Conservation (phyloP, 2,888 invertebrate species). For the Coecobrya sp. region DNA sequence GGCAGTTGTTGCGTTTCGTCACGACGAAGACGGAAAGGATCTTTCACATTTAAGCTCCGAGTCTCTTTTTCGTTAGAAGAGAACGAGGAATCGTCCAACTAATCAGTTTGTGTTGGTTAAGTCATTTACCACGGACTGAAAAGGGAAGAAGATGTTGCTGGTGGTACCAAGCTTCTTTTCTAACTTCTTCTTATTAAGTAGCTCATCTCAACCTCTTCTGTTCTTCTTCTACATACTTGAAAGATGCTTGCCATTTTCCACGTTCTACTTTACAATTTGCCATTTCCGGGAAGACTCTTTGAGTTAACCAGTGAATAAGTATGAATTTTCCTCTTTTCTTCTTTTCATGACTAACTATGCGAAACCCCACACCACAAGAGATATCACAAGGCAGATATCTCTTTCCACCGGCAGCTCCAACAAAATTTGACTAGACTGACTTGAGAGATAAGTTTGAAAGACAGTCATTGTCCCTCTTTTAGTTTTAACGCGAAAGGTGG, state of each 20-base stretch:
- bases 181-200: conserved; percentile 12
- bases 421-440: not conserved
- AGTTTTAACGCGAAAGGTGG: too few relatives aligned
- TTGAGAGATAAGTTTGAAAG: not conserved
- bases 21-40: not conserved
- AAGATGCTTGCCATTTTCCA: conserved; percentile 42
- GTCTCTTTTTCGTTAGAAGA: not conserved
- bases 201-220: conserved; percentile 29
- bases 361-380: not conserved
- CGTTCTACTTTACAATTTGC: conserved; percentile 46
- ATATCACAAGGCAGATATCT: not conserved
- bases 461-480: not conserved
- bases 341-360: not conserved
- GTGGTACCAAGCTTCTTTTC: not conserved
- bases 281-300: not conserved
- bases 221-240: conserved; percentile 28
- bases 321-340: not conserved
- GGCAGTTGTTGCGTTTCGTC: conserved; percentile 16
- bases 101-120: conserved; percentile 36
- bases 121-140: not conserved
- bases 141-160: not conserved
- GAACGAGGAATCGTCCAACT: not conserved
- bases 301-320: not conserved
- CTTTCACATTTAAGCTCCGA: not conserved
- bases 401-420: not conserved